Evolutionary conservation across 1,140 invertebrate genomes (phyloP), one percentile per base, ranked within the genome.

Genomic region (Calosoma granatense): DNA sequence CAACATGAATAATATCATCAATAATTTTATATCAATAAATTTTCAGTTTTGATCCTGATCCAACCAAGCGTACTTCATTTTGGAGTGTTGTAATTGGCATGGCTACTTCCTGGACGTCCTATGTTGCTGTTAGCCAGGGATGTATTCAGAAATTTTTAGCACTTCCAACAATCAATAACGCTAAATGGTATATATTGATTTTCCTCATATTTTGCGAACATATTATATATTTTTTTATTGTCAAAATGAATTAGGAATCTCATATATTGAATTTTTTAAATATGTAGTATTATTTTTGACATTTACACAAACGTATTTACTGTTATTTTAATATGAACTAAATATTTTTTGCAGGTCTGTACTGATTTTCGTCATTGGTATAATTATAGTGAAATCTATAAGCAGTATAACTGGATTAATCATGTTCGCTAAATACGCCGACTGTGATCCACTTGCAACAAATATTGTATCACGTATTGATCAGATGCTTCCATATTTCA

Each of bases 351-450:
- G 15, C 39, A 75, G 72, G 51, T 64, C 69, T 1, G 57, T 72
- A 14, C 47, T 68, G 9, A 61, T 68, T 20, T 70, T 67, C 14
- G 60, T 64, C 4, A 22, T 70, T 51, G 69, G 69, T 12, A 74
- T 81, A 56, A 68, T 77, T 9, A 30, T 68, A 2, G 64, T 75
- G 2, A 69, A 69, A 54, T 30, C 66, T 1, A 39, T 69, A 0
- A 64, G 64, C 2, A 62, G 71, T 2, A 58, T 70, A 3, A 68
- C 65, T 12, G 84, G 84, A 19, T 70, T 86, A 12, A 63, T 75
- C 1, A 77, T 85, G 22, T 84, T 79, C 59, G 77, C 81, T 0
- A 73, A 74, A 30, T 86, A 85, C 69, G 64, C 75, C 39, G 68
- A 76, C 26, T 86, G 83, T 64, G 83, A 86, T 67, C 83, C 83